Percentiles rank a stretch among this genome's conserved stretches.
These are phyloP conservation scores for Squalus acanthias DNA, from an alignment of 2,797 vertebrate genomes.

Conservation along the genomic window DNA sequence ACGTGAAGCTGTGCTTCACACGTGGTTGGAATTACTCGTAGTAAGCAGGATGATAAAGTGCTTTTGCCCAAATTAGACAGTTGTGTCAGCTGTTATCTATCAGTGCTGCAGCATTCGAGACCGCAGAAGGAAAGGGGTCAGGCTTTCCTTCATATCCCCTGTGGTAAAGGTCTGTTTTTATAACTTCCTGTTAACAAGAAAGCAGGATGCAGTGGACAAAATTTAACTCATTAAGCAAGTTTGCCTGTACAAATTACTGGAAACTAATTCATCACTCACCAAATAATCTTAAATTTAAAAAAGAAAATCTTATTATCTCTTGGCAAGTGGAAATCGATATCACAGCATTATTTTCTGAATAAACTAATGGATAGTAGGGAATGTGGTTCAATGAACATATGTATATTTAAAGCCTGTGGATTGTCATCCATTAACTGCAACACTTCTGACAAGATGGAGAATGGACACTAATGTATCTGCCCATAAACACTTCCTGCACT, in stretches of 20 bases:
- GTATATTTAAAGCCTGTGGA: background rate
- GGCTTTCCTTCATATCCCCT: background rate
- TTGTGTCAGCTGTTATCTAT: background rate
- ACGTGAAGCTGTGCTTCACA: background rate
- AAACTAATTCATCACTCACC: slow-evolving; percentile 17
- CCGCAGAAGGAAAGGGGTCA: background rate
- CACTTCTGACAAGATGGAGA: background rate
- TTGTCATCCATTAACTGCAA: background rate
- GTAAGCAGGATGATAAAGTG: background rate
- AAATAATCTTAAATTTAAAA: slow-evolving; percentile 8
- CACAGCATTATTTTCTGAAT: slow-evolving; percentile 1
- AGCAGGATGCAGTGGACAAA: slow-evolving; percentile 23
- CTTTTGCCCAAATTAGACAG: slow-evolving; percentile 7
- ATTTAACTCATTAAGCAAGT: background rate
- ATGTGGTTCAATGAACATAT: background rate
- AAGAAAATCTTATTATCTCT: slow-evolving; percentile 3
- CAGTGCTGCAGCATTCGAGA: background rate
- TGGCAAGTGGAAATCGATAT: background rate
- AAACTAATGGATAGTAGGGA: background rate
- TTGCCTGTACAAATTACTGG: background rate
- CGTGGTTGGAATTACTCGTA: background rate
- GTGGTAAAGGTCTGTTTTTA: slow-evolving; percentile 1
- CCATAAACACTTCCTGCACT: slow-evolving; percentile 11
- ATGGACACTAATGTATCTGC: slow-evolving; percentile 22
- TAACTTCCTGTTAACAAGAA: slow-evolving; percentile 29